Conservation (phyloP, 2,888 invertebrate genomes). For the Steinernema scapterisci region DNA sequence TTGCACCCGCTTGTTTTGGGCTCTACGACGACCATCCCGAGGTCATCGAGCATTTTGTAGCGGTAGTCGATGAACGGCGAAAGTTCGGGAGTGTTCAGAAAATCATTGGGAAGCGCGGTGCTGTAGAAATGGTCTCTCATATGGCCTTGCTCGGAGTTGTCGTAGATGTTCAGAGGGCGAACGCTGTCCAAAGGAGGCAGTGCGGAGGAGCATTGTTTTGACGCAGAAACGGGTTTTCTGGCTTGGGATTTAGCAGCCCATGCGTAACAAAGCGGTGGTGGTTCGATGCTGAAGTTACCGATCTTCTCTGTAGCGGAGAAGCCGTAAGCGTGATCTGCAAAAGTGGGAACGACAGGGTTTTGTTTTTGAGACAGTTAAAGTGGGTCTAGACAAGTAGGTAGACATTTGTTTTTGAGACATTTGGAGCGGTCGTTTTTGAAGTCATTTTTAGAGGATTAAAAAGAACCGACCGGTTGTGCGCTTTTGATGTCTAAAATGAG, state of each 20-base stretch:
- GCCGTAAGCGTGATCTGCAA: constrained; percentile 54
- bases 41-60: constrained; percentile 37
- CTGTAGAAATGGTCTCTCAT: constrained; percentile 52
- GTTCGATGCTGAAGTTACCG: constrained; percentile 47
- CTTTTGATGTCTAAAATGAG: too few relatives aligned
- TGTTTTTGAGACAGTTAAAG: too few relatives aligned
- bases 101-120: constrained; percentile 38
- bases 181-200: constrained; percentile 36
- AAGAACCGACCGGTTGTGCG: too few relatives aligned
- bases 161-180: constrained; percentile 42
- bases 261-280: constrained; percentile 51
- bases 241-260: constrained; percentile 37
- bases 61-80: constrained; percentile 19
- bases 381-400: too few relatives aligned
- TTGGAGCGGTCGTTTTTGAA: too few relatives aligned
- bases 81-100: constrained; percentile 37
- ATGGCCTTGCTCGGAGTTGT: constrained; percentile 44
- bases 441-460: too few relatives aligned
- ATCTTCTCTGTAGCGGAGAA: constrained; percentile 42
- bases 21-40: constrained; percentile 47
- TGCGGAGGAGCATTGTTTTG: constrained; percentile 37
- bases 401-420: too few relatives aligned
- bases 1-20: constrained; percentile 43
- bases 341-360: too few relatives aligned
- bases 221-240: constrained; percentile 31